phyloP scores from a whole-genome alignment of 2,797 vertebrate species.

The Adelosebastes latens region DNA sequence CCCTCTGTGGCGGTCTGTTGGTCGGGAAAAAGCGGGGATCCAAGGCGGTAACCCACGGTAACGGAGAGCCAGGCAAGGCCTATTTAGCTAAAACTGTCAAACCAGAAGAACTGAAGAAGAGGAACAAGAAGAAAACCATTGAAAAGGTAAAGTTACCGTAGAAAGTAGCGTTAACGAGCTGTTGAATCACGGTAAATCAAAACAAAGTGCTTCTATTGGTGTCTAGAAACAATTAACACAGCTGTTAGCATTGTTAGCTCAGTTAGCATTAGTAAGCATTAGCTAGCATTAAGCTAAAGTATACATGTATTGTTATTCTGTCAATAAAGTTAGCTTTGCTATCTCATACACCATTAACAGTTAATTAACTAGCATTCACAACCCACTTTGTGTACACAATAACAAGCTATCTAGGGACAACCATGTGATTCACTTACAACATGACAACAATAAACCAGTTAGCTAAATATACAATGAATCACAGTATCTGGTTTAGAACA shows the following conservation, averaged over 20 bases:
- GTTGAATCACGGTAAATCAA: background rate
- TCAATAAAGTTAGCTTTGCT: background rate
- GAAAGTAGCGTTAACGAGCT: background rate
- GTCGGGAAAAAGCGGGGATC: constrained; percentile 71
- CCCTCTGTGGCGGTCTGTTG: constrained; percentile 68
- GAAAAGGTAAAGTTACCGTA: constrained; percentile 82
- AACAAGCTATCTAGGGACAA: background rate
- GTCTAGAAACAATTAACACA: background rate
- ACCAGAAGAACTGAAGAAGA: constrained; percentile 89
- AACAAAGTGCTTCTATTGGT: background rate
- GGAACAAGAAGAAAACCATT: constrained; percentile 86
- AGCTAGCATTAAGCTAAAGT: background rate
- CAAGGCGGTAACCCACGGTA: constrained; percentile 36
- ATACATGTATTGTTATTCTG: background rate
- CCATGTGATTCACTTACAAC: background rate
- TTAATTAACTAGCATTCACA: background rate
- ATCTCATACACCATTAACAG: background rate
- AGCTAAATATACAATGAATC: background rate
- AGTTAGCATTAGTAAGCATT: background rate
- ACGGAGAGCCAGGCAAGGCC: constrained; percentile 58
- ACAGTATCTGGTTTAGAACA: background rate
- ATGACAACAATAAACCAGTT: background rate
- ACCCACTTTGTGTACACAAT: background rate
- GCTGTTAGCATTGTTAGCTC: background rate
- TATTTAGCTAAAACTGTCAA: constrained; percentile 57